Percentiles rank a stretch among this genome's conserved stretches.
These are phyloP conservation scores for Neodontobutis hainanensis DNA, from an alignment of 2,113 vertebrate genomes.

Conservation along the genomic window DNA sequence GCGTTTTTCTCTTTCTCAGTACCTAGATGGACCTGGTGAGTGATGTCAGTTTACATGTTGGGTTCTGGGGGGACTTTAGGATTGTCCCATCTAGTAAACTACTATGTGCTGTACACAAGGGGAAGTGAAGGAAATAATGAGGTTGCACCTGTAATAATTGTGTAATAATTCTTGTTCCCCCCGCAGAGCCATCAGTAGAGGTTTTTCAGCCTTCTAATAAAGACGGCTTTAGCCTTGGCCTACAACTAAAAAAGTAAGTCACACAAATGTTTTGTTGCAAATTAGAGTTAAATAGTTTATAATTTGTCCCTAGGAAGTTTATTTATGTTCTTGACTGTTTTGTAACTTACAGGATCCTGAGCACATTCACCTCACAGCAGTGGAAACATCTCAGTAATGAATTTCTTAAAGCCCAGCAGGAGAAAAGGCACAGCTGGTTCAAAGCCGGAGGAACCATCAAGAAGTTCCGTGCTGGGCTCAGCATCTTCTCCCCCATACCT, in stretches of 20 bases:
- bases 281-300: not conserved
- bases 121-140: constrained; percentile 15
- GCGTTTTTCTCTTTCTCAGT: constrained; percentile 98
- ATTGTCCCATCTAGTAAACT: constrained; percentile 54
- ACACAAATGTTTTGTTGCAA: not conserved
- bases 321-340: constrained; percentile 4
- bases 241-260: constrained; percentile 97
- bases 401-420: constrained; percentile 97
- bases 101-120: too few species aligned
- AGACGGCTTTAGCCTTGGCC: constrained; percentile 94
- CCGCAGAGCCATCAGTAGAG: constrained; percentile 93
- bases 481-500: constrained; percentile 98
- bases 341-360: constrained; percentile 85
- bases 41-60: constrained; percentile 59
- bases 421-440: constrained; percentile 98
- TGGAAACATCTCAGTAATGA: constrained; percentile 99
- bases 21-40: constrained; percentile 98
- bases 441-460: constrained; percentile 97
- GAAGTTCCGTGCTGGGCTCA: constrained; percentile 96
- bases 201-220: constrained; percentile 99
- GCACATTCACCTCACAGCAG: constrained; percentile 97
- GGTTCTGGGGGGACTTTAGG: constrained; percentile 45
- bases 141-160: constrained; percentile 30
- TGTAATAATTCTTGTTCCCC: constrained; percentile 45
- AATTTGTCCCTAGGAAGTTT: not conserved